Evolutionary conservation across 2,797 vertebrate species (phyloP), one percentile per base, ranked within the genome.

Genomic region (Eremophila alpestris): DNA sequence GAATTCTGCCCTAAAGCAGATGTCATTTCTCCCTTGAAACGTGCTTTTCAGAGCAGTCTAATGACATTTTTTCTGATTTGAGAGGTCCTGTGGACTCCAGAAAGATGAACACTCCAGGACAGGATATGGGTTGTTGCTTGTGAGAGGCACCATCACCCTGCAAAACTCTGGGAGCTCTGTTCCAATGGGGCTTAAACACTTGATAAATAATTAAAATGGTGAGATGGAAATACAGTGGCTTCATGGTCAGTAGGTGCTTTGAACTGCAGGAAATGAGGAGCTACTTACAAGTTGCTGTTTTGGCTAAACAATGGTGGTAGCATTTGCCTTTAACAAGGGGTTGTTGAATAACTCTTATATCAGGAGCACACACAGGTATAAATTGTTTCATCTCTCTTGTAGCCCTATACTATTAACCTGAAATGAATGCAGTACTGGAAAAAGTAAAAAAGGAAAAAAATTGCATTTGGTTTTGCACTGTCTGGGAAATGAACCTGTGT

Each of bases 281-380:
- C 40, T 58, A 2, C n/a, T 77, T 45, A 12, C 2, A 62, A 54
- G 19, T 13, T 80, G 24, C 34, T 83, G 0, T 34, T 83, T 49
- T 41, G 10, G 43, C 30, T 56, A 16, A 81, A 52, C 4, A 32
- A 4, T 11, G n/a, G 29, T 56, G 43, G 30, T 9, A 41, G 10
- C 11, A 41, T 49, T 92, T 79, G 17, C 52, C 51, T 89, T 77
- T 30, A 68, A n/a, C 4, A 59, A 51, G 45, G 20, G 40, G 13
- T 7, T 38, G 38, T 46, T 77, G 48, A 51, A 5, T 55, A 70
- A 41, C 24, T 70, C 6, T 55, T 75, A 1, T 5, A 15, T 41
- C 41, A 65, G 60, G 23, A 83, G 19, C 22, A 38, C 9, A 29
- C 8, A 16, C 0, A 2, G 1, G 0, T n/a, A 41, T 27, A 34